Percentiles rank a stretch among this genome's conserved stretches.
These are phyloP conservation scores for Esox lucius DNA, from an alignment of 2,797 vertebrate species.

Conservation along the genomic window DNA sequence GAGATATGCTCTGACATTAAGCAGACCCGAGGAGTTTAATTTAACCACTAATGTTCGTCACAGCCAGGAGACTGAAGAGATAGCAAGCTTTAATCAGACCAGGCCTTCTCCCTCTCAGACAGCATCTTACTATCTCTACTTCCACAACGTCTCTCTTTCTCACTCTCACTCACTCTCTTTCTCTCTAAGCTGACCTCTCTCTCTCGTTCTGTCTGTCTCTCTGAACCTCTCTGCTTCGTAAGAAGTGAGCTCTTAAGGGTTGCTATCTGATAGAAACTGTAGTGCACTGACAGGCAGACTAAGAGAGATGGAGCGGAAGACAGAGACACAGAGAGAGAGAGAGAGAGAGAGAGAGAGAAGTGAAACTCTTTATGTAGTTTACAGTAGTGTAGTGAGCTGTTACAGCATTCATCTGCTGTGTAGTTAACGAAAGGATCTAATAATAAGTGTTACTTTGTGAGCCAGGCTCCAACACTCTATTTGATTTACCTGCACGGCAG, in stretches of 20 bases:
- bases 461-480: conserved; percentile 38
- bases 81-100: conserved; percentile 63
- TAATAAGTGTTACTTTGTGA: not conserved
- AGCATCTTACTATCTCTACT: conserved; percentile 35
- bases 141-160: conserved; percentile 45
- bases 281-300: conserved; percentile 14
- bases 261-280: conserved; percentile 62
- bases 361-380: too few relatives aligned
- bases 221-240: conserved; percentile 28
- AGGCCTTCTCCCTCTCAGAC: conserved; percentile 46
- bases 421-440: too few relatives aligned
- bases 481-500: conserved; percentile 11
- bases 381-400: too few relatives aligned
- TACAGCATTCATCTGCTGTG: too few relatives aligned
- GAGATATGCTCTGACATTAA: conserved; percentile 63
- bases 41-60: conserved; percentile 74
- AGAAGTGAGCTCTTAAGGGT: conserved; percentile 65
- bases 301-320: conserved; percentile 14
- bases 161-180: too few relatives aligned
- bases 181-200: too few relatives aligned
- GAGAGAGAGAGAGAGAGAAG: not conserved
- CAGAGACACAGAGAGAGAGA: conserved; percentile 2
- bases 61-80: conserved; percentile 68
- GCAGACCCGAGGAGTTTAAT: conserved; percentile 68
- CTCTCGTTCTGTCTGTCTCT: too few relatives aligned